Percentiles rank a stretch among this genome's conserved stretches.
Evolutionary conservation across 2,888 invertebrate species (phyloP).

Genomic region (Lasiommata megera): DNA sequence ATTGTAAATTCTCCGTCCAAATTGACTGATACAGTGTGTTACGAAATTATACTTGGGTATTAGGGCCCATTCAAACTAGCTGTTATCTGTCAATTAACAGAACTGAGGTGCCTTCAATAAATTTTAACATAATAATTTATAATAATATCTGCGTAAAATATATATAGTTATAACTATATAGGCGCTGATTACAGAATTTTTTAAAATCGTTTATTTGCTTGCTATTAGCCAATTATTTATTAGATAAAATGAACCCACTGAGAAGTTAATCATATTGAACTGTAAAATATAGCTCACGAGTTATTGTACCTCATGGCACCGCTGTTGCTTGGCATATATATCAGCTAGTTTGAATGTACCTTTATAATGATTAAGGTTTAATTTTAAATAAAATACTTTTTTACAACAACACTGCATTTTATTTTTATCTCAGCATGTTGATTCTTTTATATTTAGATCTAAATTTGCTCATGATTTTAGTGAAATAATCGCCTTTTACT

Average conservation of each 20-base stretch:
- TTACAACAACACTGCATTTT: slow-evolving; percentile 19
- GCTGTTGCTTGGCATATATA: no score
- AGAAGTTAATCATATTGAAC: no score
- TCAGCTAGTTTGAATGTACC: background rate
- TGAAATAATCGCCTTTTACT: slow-evolving; percentile 33
- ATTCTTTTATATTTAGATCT: background rate
- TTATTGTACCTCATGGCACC: no score
- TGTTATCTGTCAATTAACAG: background rate
- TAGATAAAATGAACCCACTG: no score
- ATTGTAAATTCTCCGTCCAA: slow-evolving; percentile 58
- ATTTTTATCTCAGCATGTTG: background rate
- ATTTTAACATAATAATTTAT: background rate
- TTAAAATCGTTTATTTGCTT: no score
- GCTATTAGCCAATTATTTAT: no score
- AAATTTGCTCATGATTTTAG: background rate
- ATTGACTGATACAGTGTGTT: slow-evolving; percentile 64
- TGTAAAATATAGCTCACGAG: no score
- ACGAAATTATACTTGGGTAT: slow-evolving; percentile 46
- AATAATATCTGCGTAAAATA: no score
- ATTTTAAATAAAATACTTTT: slow-evolving; percentile 39
- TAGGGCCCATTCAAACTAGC: slow-evolving; percentile 14
- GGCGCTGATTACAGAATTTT: no score
- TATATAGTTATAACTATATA: no score
- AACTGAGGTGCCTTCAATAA: background rate
- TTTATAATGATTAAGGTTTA: slow-evolving; percentile 40